These are phyloP conservation scores for Cricetomys ansorgei DNA, from an alignment of 2,113 vertebrate species.

Conservation along the genomic window DNA sequence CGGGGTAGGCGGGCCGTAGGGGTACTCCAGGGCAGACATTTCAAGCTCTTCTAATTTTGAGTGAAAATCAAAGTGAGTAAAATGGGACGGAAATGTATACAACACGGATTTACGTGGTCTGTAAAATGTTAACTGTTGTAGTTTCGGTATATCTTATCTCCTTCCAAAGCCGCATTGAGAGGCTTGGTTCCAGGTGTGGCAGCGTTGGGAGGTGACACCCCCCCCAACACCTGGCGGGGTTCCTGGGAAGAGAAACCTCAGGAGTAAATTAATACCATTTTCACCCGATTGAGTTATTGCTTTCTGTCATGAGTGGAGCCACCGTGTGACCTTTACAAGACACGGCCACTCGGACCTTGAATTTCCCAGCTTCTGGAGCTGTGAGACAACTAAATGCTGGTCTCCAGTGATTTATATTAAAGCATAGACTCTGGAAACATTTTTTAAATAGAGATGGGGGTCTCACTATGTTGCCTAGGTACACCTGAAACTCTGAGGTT, in stretches of 20 bases:
- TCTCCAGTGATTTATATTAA: background rate
- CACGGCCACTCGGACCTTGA: background rate
- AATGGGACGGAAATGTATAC: background rate
- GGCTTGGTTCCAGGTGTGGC: background rate
- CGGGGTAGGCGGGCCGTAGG: background rate
- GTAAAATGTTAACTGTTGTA: background rate
- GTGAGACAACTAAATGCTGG: background rate
- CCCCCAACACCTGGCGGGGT: background rate
- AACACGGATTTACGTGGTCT: background rate
- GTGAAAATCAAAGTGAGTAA: background rate
- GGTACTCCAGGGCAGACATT: background rate
- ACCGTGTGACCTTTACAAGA: background rate
- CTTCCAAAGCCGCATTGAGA: background rate
- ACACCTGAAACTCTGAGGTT: background rate
- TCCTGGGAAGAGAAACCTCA: background rate
- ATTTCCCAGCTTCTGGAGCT: background rate
- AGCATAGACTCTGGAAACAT: background rate
- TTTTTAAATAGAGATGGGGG: background rate
- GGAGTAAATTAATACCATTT: background rate
- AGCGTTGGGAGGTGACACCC: background rate
- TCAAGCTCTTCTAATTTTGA: background rate
- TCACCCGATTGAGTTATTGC: background rate
- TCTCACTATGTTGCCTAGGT: background rate
- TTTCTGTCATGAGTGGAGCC: background rate
- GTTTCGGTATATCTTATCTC: background rate